Evolutionary conservation across 2,113 vertebrate genomes (phyloP).

Genomic region (Rhodinocichla rosea): DNA sequence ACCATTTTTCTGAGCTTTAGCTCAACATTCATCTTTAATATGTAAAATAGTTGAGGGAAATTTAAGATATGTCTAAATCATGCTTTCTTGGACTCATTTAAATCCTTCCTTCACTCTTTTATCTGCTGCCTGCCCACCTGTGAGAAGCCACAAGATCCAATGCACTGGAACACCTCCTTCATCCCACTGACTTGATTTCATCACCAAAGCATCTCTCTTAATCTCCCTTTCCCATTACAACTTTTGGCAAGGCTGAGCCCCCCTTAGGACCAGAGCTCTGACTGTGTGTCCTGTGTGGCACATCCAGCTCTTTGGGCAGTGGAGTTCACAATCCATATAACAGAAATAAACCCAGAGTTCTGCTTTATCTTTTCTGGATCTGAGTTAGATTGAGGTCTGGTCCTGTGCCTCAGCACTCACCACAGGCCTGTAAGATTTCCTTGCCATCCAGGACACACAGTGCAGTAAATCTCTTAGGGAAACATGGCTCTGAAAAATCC

Average conservation of each 20-base stretch:
- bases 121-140: background rate
- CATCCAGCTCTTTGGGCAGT: background rate
- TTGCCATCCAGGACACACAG: background rate
- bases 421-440: background rate
- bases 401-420: background rate
- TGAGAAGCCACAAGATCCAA: background rate
- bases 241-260: background rate
- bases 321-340: rapidly evolving
- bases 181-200: background rate
- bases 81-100: background rate
- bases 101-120: background rate
- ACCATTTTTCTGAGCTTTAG: background rate
- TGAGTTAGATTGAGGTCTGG: background rate
- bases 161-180: background rate
- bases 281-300: background rate
- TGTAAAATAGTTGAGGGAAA: background rate
- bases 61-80: background rate
- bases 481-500: background rate
- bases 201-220: background rate
- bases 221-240: background rate
- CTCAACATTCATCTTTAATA: background rate
- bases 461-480: background rate
- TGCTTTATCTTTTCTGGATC: background rate
- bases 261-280: background rate
- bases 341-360: background rate